Evolutionary conservation across 2,888 invertebrate species (phyloP).

Genomic region (Allophyes oxyacanthae): DNA sequence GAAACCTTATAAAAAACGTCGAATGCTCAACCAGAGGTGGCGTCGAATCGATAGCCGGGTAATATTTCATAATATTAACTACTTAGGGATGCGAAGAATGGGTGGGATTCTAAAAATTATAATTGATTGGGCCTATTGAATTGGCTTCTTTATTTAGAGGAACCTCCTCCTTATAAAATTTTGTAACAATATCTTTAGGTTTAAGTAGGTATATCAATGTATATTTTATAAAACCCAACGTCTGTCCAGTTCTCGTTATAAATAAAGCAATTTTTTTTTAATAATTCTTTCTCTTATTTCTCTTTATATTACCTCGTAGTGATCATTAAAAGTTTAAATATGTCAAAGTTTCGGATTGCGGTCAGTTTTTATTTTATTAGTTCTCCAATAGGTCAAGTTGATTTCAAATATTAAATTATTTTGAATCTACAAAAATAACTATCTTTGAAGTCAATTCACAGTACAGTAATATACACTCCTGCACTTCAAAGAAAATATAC

Average conservation of each 20-base stretch:
- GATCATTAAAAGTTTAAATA: too few relatives aligned
- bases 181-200: constrained; percentile 35
- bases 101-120: constrained; percentile 78
- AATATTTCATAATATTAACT: constrained; percentile 88
- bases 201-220: constrained; percentile 5
- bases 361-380: too few relatives aligned
- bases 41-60: constrained; percentile 73
- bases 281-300: too few relatives aligned
- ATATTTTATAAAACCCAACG: not conserved
- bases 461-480: not conserved
- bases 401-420: too few relatives aligned
- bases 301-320: too few relatives aligned
- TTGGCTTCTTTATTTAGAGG: constrained; percentile 62
- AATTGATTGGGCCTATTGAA: constrained; percentile 76
- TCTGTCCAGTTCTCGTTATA: too few relatives aligned
- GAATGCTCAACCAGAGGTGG: constrained; percentile 62
- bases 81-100: constrained; percentile 83
- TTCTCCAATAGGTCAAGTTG: too few relatives aligned
- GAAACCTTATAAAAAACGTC: constrained; percentile 69
- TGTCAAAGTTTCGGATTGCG: too few relatives aligned
- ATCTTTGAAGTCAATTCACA: not conserved
- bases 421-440: too few relatives aligned
- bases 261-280: too few relatives aligned
- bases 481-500: constrained; percentile 14
- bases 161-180: constrained; percentile 58